Evolutionary conservation across 2,888 invertebrate genomes (phyloP), one percentile per base, ranked within the genome.

Genomic region (Chaetogeoica ovagalla): DNA sequence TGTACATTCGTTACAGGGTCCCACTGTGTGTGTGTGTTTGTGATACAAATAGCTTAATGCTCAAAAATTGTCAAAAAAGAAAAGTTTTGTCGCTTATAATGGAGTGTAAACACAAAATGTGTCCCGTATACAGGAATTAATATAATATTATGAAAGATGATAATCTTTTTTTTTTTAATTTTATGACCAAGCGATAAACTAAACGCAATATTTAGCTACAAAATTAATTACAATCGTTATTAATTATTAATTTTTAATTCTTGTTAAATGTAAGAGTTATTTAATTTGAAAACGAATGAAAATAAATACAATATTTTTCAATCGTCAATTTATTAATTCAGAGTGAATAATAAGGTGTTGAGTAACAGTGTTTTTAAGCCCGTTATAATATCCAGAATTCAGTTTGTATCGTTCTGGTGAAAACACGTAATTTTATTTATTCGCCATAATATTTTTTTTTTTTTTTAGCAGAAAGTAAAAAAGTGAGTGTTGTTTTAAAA

Each of bases 151-250:
- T 17, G 17, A 59, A 60, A 59, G 43, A 71, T 71, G 43, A 0
- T 59, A 60, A 59, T 71, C 57, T 71, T 71, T n/a, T n/a, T n/a
- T n/a, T n/a, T n/a, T n/a, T 59, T 71, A 71, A 71, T 59, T 71
- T 59, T 59, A 59, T 23, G 48, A 13, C 19, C 48, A 62, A 19
- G 7, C 7, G 60, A 72, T 52, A 73, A 73, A 73, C 60, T 23
- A 72, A 52, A 62, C 48, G 5, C 63, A 37, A 63, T 73, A 5
- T 62, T 63, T 30, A 13, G 9, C 19, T n/a, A 21, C 9, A n/a
- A 73, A 62, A 73, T 63, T 63, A 63, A 73, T 73, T 63, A 63
- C 48, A 39, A 55, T 2, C 17, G 9, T 21, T n/a, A n/a, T n/a
- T 55, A 63, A 74, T 55, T 62, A 55, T 55, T 65, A 23, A 37